These are phyloP conservation scores for Glaucidium brasilianum DNA, from an alignment of 2,113 vertebrate genomes.

Conservation along the genomic window DNA sequence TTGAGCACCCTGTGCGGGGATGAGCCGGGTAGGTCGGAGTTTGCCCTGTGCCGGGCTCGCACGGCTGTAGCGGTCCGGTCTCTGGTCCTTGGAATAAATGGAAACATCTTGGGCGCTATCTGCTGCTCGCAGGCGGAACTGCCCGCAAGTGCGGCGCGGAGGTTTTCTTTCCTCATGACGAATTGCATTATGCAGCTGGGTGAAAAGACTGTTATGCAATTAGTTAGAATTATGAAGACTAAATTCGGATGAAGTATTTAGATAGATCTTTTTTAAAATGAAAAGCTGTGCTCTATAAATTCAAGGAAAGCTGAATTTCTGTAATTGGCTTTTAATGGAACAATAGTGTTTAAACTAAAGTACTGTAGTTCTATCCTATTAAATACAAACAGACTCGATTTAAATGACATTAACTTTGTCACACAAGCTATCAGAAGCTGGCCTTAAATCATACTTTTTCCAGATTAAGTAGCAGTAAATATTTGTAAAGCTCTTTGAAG, in stretches of 20 bases:
- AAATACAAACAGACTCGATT: neutral
- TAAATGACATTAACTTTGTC: constrained; percentile 47
- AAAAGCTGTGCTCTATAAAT: neutral
- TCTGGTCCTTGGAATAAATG: neutral
- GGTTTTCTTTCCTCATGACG: neutral
- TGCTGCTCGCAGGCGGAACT: constrained; percentile 55
- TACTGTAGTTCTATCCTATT: constrained; percentile 32
- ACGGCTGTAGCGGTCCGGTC: neutral
- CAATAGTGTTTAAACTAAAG: neutral
- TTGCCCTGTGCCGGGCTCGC: neutral
- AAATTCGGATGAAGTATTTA: neutral
- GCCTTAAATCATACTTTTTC: constrained; percentile 35
- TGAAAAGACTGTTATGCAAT: neutral
- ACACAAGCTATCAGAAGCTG: neutral
- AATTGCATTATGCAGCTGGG: neutral
- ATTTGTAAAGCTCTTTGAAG: constrained; percentile 7
- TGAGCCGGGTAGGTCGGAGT: neutral
- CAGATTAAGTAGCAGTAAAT: constrained; percentile 23
- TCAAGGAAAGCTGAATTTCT: constrained; percentile 21
- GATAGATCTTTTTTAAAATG: neutral
- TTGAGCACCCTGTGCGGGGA: neutral
- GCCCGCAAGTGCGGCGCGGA: neutral
- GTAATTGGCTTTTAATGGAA: constrained; percentile 47
- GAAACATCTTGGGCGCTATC: constrained; percentile 68
- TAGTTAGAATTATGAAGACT: neutral